Evolutionary conservation across 2,888 invertebrate species (phyloP).

Genomic region (Drosophila meridiana): DNA sequence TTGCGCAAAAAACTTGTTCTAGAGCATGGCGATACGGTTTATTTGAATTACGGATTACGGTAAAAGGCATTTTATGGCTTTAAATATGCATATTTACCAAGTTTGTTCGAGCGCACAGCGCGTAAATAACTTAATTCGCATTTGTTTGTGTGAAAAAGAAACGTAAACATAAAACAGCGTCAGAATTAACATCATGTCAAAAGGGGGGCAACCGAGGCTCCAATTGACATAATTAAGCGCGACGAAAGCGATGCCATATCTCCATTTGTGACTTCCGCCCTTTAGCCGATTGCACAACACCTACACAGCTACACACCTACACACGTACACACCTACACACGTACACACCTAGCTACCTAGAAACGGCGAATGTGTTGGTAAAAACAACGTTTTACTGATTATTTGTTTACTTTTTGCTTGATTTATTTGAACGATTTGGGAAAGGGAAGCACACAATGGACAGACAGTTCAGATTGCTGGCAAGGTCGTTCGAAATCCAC

Average conservation of each 20-base stretch:
- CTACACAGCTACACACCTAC: constrained; percentile 19
- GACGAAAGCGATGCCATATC: constrained; percentile 30
- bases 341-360: constrained; percentile 8
- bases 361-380: neutral
- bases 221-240: constrained; percentile 49
- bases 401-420: constrained; percentile 28
- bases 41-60: constrained; percentile 35
- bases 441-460: constrained; percentile 51
- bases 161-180: constrained; percentile 30
- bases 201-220: constrained; percentile 9
- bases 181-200: constrained; percentile 30
- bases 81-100: constrained; percentile 20
- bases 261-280: constrained; percentile 60
- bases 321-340: constrained; percentile 40
- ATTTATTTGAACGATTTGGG: constrained; percentile 25
- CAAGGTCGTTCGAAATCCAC: constrained; percentile 63
- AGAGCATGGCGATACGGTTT: constrained; percentile 23
- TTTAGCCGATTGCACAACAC: constrained; percentile 58
- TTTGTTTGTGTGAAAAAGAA: constrained; percentile 20
- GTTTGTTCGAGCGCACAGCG: constrained; percentile 29
- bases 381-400: constrained; percentile 39
- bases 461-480: constrained; percentile 32
- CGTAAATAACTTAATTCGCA: constrained; percentile 45
- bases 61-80: constrained; percentile 20
- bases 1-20: constrained; percentile 48